Evolutionary conservation across 1,140 invertebrate species (phyloP), one percentile per base, ranked within the genome.

Genomic region (Lerema accius): DNA sequence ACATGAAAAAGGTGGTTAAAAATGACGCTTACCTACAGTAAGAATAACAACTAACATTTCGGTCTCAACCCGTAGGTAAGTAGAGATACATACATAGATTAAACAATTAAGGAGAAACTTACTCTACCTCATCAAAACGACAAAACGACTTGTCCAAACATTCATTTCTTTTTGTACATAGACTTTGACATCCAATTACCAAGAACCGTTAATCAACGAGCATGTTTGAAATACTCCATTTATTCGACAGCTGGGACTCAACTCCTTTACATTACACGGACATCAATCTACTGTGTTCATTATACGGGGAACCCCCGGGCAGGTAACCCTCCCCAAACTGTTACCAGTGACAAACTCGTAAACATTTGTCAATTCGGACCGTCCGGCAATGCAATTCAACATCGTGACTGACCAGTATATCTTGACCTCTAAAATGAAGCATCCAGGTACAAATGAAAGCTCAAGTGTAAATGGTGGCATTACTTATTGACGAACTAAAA

Each of bases 401-500:
- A 79, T 83, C 74, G 76, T 69, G 68, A 65, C 48, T 67, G 14
- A 63, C 82, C 78, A 83, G 35, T 46, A 58, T 71, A 66, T 13
- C 35, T 48, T 62, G 74, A 78, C 58, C 15, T 39, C 7, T 59
- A 40, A 46, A 6, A 59, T 26, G 45, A 53, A 48, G 39, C 48
- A 40, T 35, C 19, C n/a, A n/a, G n/a, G n/a, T 19, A 46, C 26
- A 6, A 7, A 46, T 11, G 39, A 58, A 7, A 70, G 81, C 17
- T 73, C 84, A 56, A 45, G 6, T 1, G 63, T 66, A 65, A 63
- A 32, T 86, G 82, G 87, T 43, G 16, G 35, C 65, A 84, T 90
- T 88, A 90, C 82, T 87, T 88, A 90, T 88, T 86, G 80, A 84
- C 79, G 78, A 82, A 77, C 84, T 83, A 70, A 82, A 88, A 85